These are phyloP conservation scores for Philotrypesis tridentata DNA, from an alignment of 1,140 invertebrate genomes.

Conservation along the genomic window DNA sequence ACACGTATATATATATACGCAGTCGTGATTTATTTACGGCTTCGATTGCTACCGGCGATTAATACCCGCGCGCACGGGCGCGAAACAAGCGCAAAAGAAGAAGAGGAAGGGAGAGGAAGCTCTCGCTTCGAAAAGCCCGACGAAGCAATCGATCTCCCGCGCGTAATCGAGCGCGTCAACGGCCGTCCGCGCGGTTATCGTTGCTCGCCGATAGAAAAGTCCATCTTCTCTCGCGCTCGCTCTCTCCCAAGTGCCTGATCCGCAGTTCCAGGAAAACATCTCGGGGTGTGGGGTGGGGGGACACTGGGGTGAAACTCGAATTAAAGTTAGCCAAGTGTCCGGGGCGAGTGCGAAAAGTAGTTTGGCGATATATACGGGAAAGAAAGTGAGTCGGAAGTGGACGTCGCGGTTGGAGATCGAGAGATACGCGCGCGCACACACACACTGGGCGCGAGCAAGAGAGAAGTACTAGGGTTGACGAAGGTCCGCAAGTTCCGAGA, in stretches of 20 bases:
- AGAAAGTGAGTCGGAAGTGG: background rate
- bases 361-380: background rate
- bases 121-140: background rate
- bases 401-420: conserved; percentile 28
- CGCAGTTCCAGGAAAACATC: background rate
- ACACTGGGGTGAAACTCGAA: conserved; percentile 58
- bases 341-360: conserved; percentile 39
- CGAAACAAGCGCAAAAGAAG: background rate
- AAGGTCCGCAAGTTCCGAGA: conserved; percentile 53
- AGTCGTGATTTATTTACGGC: background rate
- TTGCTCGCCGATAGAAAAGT: conserved; percentile 28
- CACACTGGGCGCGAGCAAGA: too few species aligned
- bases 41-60: background rate
- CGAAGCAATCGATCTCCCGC: conserved; percentile 26
- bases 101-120: background rate
- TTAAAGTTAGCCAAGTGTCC: conserved; percentile 55
- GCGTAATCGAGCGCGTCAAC: background rate
- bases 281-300: too few species aligned
- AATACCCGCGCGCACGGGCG: background rate
- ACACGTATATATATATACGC: too few species aligned
- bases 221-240: too few species aligned
- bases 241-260: conserved; percentile 43
- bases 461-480: conserved; percentile 60
- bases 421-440: too few species aligned
- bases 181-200: background rate